These are phyloP conservation scores for Adoxophyes honmai DNA, from an alignment of 1,140 invertebrate genomes.

Conservation along the genomic window DNA sequence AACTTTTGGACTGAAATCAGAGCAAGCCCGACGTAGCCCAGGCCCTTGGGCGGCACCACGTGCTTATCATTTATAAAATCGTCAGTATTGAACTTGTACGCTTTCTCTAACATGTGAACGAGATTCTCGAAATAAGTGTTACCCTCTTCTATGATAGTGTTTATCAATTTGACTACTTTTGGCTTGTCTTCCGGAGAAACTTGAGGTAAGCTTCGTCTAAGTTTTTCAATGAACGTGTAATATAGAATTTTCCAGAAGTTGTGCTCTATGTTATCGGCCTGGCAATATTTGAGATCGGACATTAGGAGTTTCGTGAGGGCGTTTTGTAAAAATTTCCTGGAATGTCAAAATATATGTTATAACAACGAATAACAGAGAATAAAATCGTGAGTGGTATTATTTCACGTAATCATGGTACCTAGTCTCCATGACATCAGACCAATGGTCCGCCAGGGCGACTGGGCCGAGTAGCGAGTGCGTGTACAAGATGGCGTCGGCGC, in stretches of 20 bases:
- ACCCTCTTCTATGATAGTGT: constrained; percentile 89
- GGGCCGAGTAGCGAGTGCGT: constrained; percentile 51
- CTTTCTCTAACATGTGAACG: constrained; percentile 84
- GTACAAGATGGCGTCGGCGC: constrained; percentile 62
- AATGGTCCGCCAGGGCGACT: constrained; percentile 45
- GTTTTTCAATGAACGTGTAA: constrained; percentile 92
- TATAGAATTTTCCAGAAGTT: constrained; percentile 95
- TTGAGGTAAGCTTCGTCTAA: constrained; percentile 82
- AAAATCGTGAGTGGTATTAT: background rate
- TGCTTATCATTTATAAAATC: constrained; percentile 78
- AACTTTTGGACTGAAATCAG: constrained; percentile 92
- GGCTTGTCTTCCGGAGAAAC: constrained; percentile 76
- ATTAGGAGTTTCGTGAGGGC: constrained; percentile 86
- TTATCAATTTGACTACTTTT: constrained; percentile 81
- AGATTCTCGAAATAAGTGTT: constrained; percentile 88
- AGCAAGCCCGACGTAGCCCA: constrained; percentile 85
- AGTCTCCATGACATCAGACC: constrained; percentile 54
- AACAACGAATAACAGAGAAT: background rate
- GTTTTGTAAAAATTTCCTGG: constrained; percentile 80
- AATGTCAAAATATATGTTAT: constrained; percentile 34
- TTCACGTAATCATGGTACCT: constrained; percentile 35
- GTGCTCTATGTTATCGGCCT: constrained; percentile 92
- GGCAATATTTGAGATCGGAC: constrained; percentile 92
- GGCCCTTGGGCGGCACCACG: constrained; percentile 76
- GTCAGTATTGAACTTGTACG: constrained; percentile 86